Evolutionary conservation across 1,140 invertebrate species (phyloP).

Genomic region (Sinonovacula constricta): DNA sequence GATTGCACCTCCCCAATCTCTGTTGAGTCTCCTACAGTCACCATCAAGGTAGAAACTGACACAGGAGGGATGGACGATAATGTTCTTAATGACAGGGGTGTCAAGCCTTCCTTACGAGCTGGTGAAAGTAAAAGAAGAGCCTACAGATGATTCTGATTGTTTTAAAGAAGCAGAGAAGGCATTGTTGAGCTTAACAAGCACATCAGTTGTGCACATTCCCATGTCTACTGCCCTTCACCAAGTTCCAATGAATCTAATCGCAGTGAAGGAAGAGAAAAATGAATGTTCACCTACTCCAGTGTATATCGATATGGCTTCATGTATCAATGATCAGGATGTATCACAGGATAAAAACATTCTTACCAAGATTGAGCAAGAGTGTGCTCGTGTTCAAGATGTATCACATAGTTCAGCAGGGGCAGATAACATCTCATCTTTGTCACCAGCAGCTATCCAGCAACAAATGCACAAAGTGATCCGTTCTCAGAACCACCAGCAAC

Average conservation of each 20-base stretch:
- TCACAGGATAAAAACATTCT: too few relatives aligned
- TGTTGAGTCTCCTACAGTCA: not conserved
- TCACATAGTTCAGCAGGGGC: not conserved
- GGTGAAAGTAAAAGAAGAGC: constrained; percentile 31
- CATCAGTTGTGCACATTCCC: constrained; percentile 53
- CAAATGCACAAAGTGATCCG: constrained; percentile 41
- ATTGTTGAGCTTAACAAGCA: constrained; percentile 88
- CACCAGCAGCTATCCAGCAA: constrained; percentile 27
- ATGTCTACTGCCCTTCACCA: too few relatives aligned
- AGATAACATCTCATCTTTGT: constrained; percentile 1
- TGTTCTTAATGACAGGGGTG: constrained; percentile 26
- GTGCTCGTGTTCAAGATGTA: constrained; percentile 1
- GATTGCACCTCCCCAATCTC: not conserved
- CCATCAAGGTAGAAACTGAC: not conserved
- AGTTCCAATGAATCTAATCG: constrained; percentile 4
- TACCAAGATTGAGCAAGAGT: constrained; percentile 31
- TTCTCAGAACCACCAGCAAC: not conserved
- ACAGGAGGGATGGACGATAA: not conserved
- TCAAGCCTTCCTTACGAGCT: constrained; percentile 27
- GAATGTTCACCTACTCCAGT: too few relatives aligned
- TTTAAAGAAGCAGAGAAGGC: constrained; percentile 92
- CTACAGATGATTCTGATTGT: constrained; percentile 77
- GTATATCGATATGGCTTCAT: constrained; percentile 9
- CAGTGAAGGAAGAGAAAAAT: constrained; percentile 32
- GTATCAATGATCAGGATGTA: not conserved